A percentile compares a stretch with the other conserved stretches of the same genome.
Conservation (phyloP, 2,797 vertebrate species). For the Sebastes minor region DNA sequence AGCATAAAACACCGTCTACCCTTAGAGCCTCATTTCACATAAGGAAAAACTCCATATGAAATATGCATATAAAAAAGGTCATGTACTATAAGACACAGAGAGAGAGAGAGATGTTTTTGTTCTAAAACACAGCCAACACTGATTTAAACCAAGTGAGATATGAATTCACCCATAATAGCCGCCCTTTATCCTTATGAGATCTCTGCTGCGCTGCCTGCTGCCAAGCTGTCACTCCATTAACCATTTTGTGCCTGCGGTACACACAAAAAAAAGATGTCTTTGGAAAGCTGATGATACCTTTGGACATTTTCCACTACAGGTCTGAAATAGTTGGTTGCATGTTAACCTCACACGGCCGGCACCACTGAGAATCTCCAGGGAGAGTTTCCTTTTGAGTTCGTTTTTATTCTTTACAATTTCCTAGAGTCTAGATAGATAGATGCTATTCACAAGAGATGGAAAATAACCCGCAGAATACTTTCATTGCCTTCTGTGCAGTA, state of each 20-base stretch:
- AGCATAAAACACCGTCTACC: neutral
- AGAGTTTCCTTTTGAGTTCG: conserved; percentile 36
- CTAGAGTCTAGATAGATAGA: neutral
- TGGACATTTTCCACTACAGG: conserved; percentile 39
- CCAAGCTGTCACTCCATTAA: conserved; percentile 57
- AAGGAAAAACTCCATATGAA: neutral
- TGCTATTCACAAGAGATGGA: conserved; percentile 12
- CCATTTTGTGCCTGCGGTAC: conserved; percentile 40
- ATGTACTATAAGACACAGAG: neutral
- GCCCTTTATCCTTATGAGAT: conserved; percentile 61
- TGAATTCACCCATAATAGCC: conserved; percentile 44
- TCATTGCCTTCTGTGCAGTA: conserved; percentile 16
- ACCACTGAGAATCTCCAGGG: conserved; percentile 27
- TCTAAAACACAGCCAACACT: conserved; percentile 23
- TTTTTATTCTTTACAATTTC: conserved; percentile 35
- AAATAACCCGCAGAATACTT: conserved; percentile 36
- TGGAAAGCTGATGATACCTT: conserved; percentile 59
- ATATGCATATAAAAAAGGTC: neutral
- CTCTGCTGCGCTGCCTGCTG: conserved; percentile 22
- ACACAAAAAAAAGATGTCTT: conserved; percentile 44
- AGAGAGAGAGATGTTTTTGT: neutral
- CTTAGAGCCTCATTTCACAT: neutral
- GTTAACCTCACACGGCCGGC: conserved; percentile 17
- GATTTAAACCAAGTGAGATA: conserved; percentile 38
- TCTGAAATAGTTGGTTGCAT: conserved; percentile 46